phyloP scores from a whole-genome alignment of 37 sponge, comb jelly and placozoan genomes.

The Bolinopsis microptera region DNA sequence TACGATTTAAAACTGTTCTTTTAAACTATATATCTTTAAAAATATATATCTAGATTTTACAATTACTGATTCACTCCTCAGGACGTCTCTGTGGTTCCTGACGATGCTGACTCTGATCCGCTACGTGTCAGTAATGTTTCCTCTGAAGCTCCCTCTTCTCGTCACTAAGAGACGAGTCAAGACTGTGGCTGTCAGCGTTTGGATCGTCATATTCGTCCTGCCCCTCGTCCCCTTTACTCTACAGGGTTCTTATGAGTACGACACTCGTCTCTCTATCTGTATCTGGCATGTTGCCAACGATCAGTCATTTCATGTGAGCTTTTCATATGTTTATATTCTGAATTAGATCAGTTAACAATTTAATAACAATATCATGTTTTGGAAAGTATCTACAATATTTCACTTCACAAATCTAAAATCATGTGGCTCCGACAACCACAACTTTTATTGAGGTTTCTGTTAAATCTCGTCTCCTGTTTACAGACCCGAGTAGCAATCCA shows the following conservation, averaged over 20 bases:
- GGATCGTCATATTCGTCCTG: not conserved
- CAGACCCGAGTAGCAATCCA: not conserved
- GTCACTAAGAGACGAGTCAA: not conserved
- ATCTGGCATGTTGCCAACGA: not conserved
- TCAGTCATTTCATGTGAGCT: not conserved
- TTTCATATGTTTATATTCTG: too few relatives aligned
- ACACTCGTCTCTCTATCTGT: not conserved
- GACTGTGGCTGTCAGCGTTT: not conserved
- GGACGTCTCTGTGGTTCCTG: conserved; percentile 49
- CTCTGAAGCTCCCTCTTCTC: not conserved
- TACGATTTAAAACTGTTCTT: too few relatives aligned
- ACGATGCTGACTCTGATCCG: conserved; percentile 2
- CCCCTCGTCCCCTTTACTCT: not conserved
- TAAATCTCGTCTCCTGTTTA: too few relatives aligned
- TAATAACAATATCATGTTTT: too few relatives aligned
- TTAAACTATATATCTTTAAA: too few relatives aligned
- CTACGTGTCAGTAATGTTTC: not conserved
- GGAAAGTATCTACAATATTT: too few relatives aligned
- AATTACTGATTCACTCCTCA: too few relatives aligned
- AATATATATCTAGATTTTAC: too few relatives aligned
- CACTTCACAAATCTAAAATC: too few relatives aligned
- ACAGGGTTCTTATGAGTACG: not conserved
- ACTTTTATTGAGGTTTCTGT: too few relatives aligned
- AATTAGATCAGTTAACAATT: too few relatives aligned
- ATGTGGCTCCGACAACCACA: too few relatives aligned